Percentiles rank a stretch among this genome's conserved stretches.
Evolutionary conservation across 2,113 vertebrate genomes (phyloP).

Genomic region (Chunga burmeisteri): DNA sequence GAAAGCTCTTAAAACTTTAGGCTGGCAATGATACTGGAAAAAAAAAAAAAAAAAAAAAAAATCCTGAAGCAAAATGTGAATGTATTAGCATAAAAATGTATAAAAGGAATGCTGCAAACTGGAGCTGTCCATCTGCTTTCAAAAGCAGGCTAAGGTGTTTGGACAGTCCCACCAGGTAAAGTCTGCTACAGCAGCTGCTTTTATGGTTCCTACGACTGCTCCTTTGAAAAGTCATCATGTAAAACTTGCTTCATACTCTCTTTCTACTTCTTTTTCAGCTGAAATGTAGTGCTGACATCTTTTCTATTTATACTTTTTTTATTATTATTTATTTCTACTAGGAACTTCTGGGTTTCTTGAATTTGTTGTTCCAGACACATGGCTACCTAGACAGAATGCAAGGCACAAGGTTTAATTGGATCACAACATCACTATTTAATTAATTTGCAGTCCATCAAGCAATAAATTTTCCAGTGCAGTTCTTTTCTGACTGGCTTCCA

Average conservation of each 20-base stretch:
- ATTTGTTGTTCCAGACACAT: background rate
- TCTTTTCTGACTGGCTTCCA: constrained; percentile 14
- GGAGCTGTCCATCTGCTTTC: background rate
- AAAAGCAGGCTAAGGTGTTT: background rate
- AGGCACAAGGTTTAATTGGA: background rate
- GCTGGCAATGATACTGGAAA: background rate
- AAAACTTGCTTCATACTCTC: background rate
- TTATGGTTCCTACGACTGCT: background rate
- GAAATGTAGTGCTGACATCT: background rate
- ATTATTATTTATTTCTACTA: background rate
- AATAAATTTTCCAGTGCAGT: background rate
- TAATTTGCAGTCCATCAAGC: constrained; percentile 18
- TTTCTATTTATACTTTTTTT: background rate
- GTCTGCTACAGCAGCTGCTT: background rate
- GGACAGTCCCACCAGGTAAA: background rate
- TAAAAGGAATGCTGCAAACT: background rate
- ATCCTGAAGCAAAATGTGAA: background rate
- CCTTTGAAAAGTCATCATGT: background rate
- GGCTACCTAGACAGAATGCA: background rate
- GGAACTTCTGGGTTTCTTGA: background rate
- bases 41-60: background rate
- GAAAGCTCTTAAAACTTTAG: constrained; percentile 10
- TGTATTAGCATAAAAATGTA: constrained; percentile 2
- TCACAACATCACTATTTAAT: background rate
- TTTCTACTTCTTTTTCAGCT: background rate